Conservation (phyloP, 2,797 vertebrate genomes). For the Merluccius polli region DNA sequence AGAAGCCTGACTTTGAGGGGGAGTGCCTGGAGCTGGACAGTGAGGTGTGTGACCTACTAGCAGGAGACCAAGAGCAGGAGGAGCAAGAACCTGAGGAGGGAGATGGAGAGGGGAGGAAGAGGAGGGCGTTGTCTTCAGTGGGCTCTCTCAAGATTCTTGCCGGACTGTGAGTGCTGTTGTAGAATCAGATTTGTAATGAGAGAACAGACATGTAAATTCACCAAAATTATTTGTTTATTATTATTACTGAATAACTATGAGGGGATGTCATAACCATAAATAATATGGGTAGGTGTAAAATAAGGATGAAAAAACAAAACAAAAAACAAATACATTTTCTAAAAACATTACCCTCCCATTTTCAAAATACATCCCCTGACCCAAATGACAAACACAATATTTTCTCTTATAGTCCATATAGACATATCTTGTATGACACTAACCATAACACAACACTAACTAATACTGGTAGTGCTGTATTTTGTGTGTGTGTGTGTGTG, state of each 20-base stretch:
- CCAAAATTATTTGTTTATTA: background rate
- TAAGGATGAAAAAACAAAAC: no score
- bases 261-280: background rate
- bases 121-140: conserved; percentile 61
- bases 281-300: background rate
- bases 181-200: background rate
- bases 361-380: background rate
- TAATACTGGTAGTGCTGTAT: background rate
- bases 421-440: background rate
- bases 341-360: background rate
- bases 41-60: conserved; percentile 68
- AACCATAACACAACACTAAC: no score
- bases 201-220: background rate
- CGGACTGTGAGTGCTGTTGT: conserved; percentile 85
- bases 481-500: background rate
- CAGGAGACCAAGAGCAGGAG: background rate
- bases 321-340: background rate
- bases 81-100: conserved; percentile 34
- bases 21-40: conserved; percentile 75
- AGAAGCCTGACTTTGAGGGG: conserved; percentile 89
- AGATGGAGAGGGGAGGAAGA: conserved; percentile 35
- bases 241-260: background rate
- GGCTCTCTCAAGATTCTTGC: conserved; percentile 88
- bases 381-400: background rate
- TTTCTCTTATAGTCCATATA: background rate